These are phyloP conservation scores for Marmota monax DNA, from an alignment of 2,113 vertebrate species.

Conservation along the genomic window DNA sequence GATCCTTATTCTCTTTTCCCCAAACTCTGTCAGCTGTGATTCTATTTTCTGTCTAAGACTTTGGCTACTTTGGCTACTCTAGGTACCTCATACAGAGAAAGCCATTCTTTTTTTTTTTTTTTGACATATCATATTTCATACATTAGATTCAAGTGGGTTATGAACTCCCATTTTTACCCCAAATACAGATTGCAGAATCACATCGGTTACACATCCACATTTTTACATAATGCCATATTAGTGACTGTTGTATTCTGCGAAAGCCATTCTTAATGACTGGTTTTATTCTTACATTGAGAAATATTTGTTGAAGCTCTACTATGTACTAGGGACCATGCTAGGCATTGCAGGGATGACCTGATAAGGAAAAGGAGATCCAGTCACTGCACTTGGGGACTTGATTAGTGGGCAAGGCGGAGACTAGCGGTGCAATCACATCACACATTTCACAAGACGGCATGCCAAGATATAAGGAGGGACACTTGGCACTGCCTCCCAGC, in stretches of 20 bases:
- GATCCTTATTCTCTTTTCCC: not conserved
- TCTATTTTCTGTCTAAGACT: not conserved
- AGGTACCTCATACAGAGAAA: not conserved
- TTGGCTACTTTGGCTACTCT: not conserved
- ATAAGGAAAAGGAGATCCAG: not conserved
- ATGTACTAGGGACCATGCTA: not conserved
- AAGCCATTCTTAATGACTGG: conserved; percentile 13
- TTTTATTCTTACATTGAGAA: conserved; percentile 38
- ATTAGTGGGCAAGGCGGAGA: not conserved
- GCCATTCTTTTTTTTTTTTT: not conserved
- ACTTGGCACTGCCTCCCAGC: too few species aligned
- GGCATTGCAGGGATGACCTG: not conserved
- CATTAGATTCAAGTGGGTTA: too few species aligned
- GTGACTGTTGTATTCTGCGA: not conserved
- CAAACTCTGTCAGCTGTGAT: not conserved
- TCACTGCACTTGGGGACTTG: not conserved
- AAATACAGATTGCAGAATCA: too few species aligned
- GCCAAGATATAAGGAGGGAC: not conserved
- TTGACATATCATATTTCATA: too few species aligned
- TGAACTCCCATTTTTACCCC: too few species aligned
- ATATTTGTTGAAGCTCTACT: not conserved
- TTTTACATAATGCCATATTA: too few species aligned
- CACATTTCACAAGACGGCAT: not conserved
- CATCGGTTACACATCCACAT: too few species aligned
- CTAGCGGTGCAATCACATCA: not conserved